Evolutionary conservation across 2,113 vertebrate species (phyloP).

Genomic region (Tricholaema leucomelas): DNA sequence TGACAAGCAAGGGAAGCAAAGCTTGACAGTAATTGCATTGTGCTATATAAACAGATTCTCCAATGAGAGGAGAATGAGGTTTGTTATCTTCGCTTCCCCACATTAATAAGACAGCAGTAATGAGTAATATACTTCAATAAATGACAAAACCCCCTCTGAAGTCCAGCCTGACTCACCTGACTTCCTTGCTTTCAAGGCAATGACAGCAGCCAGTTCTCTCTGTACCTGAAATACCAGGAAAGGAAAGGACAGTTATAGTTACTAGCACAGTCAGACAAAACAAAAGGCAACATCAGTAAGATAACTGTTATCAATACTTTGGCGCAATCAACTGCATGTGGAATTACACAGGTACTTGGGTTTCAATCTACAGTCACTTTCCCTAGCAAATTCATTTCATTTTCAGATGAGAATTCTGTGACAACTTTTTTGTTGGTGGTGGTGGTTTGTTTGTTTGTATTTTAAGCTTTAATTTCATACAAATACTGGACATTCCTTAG

Average conservation of each 20-base stretch:
- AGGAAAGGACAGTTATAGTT: conserved; percentile 4
- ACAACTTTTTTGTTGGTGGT: too few species aligned
- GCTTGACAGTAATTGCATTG: background rate
- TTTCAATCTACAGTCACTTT: background rate
- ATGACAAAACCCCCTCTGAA: background rate
- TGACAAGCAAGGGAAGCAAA: background rate
- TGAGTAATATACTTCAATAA: conserved; percentile 11
- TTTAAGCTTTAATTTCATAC: background rate
- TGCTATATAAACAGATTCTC: background rate
- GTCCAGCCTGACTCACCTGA: conserved; percentile 83
- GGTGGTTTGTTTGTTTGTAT: too few species aligned
- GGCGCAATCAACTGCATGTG: background rate
- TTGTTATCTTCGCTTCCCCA: background rate
- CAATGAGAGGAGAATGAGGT: background rate
- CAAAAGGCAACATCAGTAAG: background rate
- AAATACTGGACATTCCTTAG: background rate
- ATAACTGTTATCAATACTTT: background rate
- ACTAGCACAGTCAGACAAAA: background rate
- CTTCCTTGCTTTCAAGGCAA: conserved; percentile 93
- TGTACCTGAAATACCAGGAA: conserved; percentile 84
- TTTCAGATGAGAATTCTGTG: background rate
- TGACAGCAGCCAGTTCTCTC: conserved; percentile 91
- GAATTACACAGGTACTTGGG: background rate
- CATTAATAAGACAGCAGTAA: background rate
- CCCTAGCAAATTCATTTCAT: background rate